Evolutionary conservation across 2,888 invertebrate genomes (phyloP).

Genomic region (Acanthosepion lycidas): DNA sequence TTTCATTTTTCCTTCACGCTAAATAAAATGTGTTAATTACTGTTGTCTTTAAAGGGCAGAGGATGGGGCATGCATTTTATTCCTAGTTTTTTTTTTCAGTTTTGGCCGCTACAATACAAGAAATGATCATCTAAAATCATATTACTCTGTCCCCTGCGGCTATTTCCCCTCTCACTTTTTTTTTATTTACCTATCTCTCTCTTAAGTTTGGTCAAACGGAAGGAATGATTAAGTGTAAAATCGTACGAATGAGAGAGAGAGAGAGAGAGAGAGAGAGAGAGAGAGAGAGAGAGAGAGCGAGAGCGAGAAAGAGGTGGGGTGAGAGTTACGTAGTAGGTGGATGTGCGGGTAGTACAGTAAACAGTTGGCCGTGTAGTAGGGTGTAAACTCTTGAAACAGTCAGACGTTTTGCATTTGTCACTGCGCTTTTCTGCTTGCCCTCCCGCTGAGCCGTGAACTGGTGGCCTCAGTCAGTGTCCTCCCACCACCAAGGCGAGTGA

Average conservation of each 20-base stretch:
- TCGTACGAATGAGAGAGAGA: not conserved
- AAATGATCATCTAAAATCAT: not conserved
- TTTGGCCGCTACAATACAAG: not conserved
- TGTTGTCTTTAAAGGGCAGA: not conserved
- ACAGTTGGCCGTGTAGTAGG: not conserved
- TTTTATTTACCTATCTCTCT: not conserved
- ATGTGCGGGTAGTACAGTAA: not conserved
- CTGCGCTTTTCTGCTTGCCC: not conserved
- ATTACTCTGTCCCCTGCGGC: not conserved
- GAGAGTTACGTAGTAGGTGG: not conserved
- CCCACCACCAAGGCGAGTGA: not conserved
- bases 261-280: too few relatives aligned
- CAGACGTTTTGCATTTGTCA: not conserved
- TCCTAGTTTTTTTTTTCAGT: not conserved
- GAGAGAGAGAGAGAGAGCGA: not conserved
- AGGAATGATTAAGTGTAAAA: not conserved
- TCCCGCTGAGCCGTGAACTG: slow-evolving; percentile 15
- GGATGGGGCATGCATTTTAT: not conserved
- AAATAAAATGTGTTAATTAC: not conserved
- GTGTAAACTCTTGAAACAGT: not conserved
- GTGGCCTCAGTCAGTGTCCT: not conserved
- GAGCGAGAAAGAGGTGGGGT: not conserved
- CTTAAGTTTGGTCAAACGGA: not conserved
- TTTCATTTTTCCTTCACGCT: too few relatives aligned
- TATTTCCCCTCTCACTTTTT: not conserved